These are phyloP conservation scores for Stenodera caucasica DNA, from an alignment of 2,888 invertebrate genomes.

Conservation along the genomic window DNA sequence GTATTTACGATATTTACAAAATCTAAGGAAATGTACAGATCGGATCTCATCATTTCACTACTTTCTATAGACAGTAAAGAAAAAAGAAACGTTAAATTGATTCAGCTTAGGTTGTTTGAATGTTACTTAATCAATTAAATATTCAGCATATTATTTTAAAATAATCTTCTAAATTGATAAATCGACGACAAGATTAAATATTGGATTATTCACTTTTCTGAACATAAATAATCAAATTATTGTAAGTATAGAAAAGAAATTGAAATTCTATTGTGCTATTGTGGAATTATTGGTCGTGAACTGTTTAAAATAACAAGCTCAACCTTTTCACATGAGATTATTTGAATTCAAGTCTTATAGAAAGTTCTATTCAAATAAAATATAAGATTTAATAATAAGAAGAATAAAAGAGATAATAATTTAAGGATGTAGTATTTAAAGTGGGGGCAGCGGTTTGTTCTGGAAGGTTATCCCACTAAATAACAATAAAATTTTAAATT, in stretches of 20 bases:
- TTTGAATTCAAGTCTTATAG: neutral
- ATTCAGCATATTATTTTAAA: too few relatives aligned
- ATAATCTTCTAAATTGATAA: too few relatives aligned
- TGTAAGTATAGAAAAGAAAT: neutral
- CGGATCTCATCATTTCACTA: neutral
- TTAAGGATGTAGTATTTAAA: neutral
- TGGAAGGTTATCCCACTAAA: conserved; percentile 1
- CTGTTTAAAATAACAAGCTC: neutral
- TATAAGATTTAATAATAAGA: neutral
- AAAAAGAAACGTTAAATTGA: neutral
- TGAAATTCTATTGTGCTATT: neutral
- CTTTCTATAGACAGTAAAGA: neutral
- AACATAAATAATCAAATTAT: too few relatives aligned
- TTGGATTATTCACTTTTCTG: too few relatives aligned
- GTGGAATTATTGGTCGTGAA: conserved; percentile 1
- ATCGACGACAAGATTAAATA: too few relatives aligned
- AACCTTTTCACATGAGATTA: neutral
- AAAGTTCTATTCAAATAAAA: neutral
- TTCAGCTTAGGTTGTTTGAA: too few relatives aligned
- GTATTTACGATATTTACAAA: neutral
- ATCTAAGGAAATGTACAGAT: neutral
- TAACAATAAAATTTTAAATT: neutral
- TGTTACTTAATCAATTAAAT: neutral
- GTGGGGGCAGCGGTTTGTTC: neutral
- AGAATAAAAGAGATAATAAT: neutral